phyloP scores from a whole-genome alignment of 2,888 invertebrate genomes.

The Phyllotreta cruciferae region DNA sequence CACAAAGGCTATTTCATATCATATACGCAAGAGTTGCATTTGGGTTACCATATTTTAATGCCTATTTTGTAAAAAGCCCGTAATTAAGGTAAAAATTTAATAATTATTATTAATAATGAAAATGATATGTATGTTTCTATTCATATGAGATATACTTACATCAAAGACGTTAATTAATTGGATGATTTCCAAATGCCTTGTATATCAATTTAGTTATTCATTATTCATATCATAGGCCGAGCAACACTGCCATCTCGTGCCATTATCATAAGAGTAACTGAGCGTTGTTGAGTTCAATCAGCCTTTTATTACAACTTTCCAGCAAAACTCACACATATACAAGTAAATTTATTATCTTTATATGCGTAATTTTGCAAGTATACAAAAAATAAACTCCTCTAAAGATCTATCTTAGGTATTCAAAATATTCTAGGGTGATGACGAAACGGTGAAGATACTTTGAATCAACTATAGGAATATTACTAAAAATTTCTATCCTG shows the following conservation, averaged over 20 bases:
- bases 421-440: neutral
- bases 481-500: neutral
- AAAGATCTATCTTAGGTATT: neutral
- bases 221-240: conserved; percentile 60
- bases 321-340: conserved; percentile 26
- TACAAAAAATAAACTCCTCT: neutral
- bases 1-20: conserved; percentile 27
- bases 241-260: conserved; percentile 50
- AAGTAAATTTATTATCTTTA: neutral
- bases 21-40: conserved; percentile 33
- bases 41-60: conserved; percentile 37
- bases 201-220: conserved; percentile 59
- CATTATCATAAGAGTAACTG: conserved; percentile 47
- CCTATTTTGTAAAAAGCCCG: conserved; percentile 51
- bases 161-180: conserved; percentile 41
- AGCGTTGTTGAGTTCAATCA: conserved; percentile 44
- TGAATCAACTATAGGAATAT: no score
- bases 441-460: no score
- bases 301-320: conserved; percentile 37
- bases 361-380: neutral
- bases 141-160: conserved; percentile 42
- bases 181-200: conserved; percentile 56
- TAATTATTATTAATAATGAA: conserved; percentile 25
- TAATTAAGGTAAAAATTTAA: conserved; percentile 46
- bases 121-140: conserved; percentile 43